Base-by-base conservation (phyloP, 2,888 invertebrate genomes). In the Quadriops clusia region DNA sequence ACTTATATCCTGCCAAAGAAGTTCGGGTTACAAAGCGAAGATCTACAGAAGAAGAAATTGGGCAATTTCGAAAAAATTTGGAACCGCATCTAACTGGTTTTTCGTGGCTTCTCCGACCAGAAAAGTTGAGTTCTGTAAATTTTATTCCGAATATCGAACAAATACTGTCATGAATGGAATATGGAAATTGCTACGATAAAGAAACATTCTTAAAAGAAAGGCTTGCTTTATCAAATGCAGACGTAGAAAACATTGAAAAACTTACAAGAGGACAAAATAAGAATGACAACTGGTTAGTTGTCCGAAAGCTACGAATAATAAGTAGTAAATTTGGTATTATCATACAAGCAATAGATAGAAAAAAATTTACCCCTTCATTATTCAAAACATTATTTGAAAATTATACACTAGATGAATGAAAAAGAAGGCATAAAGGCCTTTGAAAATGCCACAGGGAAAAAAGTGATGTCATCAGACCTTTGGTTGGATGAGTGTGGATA, bases 401-500 rank as follows among this genome's bases (percentile, higher is more conserved):
- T n/a, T n/a, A n/a, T n/a, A n/a, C n/a, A 7, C 11, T 26, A 26
- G 26, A 26, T 13, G 10, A 23, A 31, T 31, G 20, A 31, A 25
- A 12, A 13, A 9, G 7, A 15, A n/a, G 23, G 24, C 1, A 4
- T 23, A 3, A 12, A 16, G 15, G 17, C 11, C 12, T 30, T 30
- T 30, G 9, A 3, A n/a, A 9, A 12, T 6, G 17, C 11, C 11
- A 16, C 23, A 5, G 30, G 18, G 9, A 10, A 24, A 8, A 5
- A 3, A 3, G 17, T 30, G 4, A 4, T 3, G 8, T 13, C 2
- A 3, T 8, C 21, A 7, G 34, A 30, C 3, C 13, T 34, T 5
- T 31, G 31, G 35, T 17, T 35, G 16, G 18, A 35, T 14, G 26
- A 27, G 14, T 32, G 33, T 15, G 33, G 29, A 8, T 33, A 17